Evolutionary conservation across 2,113 vertebrate species (phyloP).

Genomic region (Nematolebias whitei): DNA sequence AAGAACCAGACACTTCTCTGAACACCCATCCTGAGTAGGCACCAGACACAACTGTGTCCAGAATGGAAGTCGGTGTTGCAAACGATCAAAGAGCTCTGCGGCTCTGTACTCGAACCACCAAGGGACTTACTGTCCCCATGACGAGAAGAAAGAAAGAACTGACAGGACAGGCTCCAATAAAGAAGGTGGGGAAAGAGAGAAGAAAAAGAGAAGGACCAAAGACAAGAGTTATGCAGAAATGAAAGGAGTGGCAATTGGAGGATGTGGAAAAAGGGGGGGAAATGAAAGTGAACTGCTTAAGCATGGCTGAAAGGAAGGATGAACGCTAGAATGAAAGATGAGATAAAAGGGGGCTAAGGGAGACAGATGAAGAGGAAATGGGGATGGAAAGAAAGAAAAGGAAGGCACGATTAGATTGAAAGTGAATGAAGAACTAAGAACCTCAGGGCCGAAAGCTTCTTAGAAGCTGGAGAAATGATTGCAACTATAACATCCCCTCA

Average conservation of each 20-base stretch:
- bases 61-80: slow-evolving; percentile 53
- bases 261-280: slow-evolving; percentile 22
- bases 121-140: slow-evolving; percentile 70
- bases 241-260: slow-evolving; percentile 41
- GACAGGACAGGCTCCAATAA: slow-evolving; percentile 50
- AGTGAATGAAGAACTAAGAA: slow-evolving; percentile 60
- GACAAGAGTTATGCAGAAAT: slow-evolving; percentile 52
- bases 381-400: slow-evolving; percentile 21
- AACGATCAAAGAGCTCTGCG: slow-evolving; percentile 72
- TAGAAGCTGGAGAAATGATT: slow-evolving; percentile 60
- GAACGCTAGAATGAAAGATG: slow-evolving; percentile 54
- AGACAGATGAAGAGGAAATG: slow-evolving; percentile 54
- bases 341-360: slow-evolving; percentile 31
- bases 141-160: slow-evolving; percentile 63
- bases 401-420: slow-evolving; percentile 59
- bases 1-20: slow-evolving; percentile 29
- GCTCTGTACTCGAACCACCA: slow-evolving; percentile 61
- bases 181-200: slow-evolving; percentile 57
- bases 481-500: slow-evolving; percentile 46
- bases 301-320: slow-evolving; percentile 59
- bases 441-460: slow-evolving; percentile 55
- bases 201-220: slow-evolving; percentile 49
- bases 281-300: slow-evolving; percentile 61
- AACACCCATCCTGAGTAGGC: slow-evolving; percentile 37
- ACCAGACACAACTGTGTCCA: slow-evolving; percentile 58